Base-by-base conservation (phyloP, 2,888 invertebrate species). In the Ischnus inquisitorius region DNA sequence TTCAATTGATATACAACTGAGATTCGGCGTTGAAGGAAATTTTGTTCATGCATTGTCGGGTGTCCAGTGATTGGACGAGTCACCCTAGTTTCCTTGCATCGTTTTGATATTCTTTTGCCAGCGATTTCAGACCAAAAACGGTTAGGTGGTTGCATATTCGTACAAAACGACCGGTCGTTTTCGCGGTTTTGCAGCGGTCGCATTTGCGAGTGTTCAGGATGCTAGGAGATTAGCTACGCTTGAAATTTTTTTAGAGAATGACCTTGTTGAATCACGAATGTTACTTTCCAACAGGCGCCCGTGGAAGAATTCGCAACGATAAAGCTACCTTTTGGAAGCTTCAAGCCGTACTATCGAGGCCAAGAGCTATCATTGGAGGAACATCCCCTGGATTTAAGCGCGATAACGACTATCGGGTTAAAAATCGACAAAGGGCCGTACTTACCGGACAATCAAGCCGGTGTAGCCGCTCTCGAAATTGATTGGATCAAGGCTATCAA, bases 381-480 rank as follows among this genome's bases (percentile, higher is more conserved):
- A 3, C 91, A 94, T 86, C 92, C 93, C 10, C 89, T 94, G 75
- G 94, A 94, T 85, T 86, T 85, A 72, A 87, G 91, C 2, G 86
- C 92, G 5, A 93, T 94, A 48, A 94, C 94, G 14, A 92, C 89
- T 71, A 89, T 94, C 76, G 94, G 93, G 22, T 87, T 94, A 10
- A 94, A 94, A 90, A 91, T 94, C 5, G 94, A 93, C 84, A 94
- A 94, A 75, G 94, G 94, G 28, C 93, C 93, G 14, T 94, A 94
- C 86, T 89, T 93, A 25, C 92, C 92, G 51, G 92, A 91, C 68
- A 94, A 94, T 89, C 94, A 94, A 86, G 88, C 91, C n/a, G 94
- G 94, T 2, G 92, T 93, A 6, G 93, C 94, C 4, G 92, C 93
- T 67, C 90, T 94, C 41, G 94, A 94, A 91, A 93, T 94, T 60